phyloP scores from a whole-genome alignment of 2,113 vertebrate species.

The Aegithalos caudatus region DNA sequence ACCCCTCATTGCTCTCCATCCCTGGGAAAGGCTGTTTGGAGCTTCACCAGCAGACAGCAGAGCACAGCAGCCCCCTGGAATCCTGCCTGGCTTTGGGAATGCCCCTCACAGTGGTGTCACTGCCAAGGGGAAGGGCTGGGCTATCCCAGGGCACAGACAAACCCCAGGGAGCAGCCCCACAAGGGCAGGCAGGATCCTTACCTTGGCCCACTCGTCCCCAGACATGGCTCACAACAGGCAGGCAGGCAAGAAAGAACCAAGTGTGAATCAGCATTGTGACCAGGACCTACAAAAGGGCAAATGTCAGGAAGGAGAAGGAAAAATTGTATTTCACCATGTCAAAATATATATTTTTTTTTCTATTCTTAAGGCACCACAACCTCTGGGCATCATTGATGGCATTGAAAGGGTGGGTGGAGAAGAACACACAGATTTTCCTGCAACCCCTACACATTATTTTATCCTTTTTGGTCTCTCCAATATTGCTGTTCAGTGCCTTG shows the following conservation, averaged over 20 bases:
- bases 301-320: neutral
- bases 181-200: neutral
- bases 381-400: no score
- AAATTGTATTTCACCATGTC: neutral
- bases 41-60: neutral
- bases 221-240: constrained; percentile 9
- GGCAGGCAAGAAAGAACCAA: constrained; percentile 43
- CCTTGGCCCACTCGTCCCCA: constrained; percentile 47
- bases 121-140: neutral
- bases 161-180: accelerated
- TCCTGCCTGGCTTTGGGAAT: neutral
- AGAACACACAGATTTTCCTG: neutral
- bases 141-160: neutral
- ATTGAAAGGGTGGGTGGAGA: neutral
- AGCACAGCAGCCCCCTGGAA: neutral
- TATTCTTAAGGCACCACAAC: neutral
- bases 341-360: neutral
- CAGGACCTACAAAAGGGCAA: neutral
- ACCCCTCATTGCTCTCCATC: neutral
- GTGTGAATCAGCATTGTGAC: constrained; percentile 1
- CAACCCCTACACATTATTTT: neutral
- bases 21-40: neutral
- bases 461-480: neutral
- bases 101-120: accelerated
- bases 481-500: neutral